phyloP scores from a whole-genome alignment of 2,888 invertebrate species.

The Baccha elongata region DNA sequence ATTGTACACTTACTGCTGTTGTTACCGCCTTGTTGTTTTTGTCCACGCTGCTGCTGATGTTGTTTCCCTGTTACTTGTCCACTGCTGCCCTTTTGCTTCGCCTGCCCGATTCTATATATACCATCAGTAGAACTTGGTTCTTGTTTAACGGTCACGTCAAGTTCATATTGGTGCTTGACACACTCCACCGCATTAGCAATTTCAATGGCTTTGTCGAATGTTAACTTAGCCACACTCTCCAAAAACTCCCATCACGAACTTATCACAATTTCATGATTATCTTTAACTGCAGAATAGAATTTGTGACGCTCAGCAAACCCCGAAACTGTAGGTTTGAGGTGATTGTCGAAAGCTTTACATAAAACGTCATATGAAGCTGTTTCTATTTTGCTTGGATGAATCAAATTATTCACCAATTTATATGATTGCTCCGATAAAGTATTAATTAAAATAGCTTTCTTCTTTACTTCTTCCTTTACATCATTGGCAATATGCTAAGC shows the following conservation, averaged over 20 bases:
- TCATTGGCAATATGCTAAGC: conserved; percentile 55
- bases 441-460: conserved; percentile 54
- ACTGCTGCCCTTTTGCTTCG: conserved; percentile 7
- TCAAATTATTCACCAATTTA: conserved; percentile 46
- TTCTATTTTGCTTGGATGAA: conserved; percentile 51
- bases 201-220: conserved; percentile 51
- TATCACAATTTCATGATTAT: too few relatives aligned
- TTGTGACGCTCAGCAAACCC: conserved; percentile 66
- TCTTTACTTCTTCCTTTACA: conserved; percentile 26
- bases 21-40: conserved; percentile 14
- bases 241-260: conserved; percentile 57
- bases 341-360: conserved; percentile 17
- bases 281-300: conserved; percentile 66
- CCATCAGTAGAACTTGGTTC: conserved; percentile 6
- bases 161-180: conserved; percentile 54
- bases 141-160: conserved; percentile 24
- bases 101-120: conserved; percentile 18
- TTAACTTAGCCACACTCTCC: conserved; percentile 45
- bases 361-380: conserved; percentile 17
- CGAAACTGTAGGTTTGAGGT: conserved; percentile 69
- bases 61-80: not conserved
- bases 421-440: conserved; percentile 50
- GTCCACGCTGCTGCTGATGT: not conserved
- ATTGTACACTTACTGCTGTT: conserved; percentile 41
- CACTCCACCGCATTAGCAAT: conserved; percentile 57